Percentiles rank a stretch among this genome's conserved stretches.
Conservation (phyloP, 2,797 vertebrate species). For the Allobates femoralis region DNA sequence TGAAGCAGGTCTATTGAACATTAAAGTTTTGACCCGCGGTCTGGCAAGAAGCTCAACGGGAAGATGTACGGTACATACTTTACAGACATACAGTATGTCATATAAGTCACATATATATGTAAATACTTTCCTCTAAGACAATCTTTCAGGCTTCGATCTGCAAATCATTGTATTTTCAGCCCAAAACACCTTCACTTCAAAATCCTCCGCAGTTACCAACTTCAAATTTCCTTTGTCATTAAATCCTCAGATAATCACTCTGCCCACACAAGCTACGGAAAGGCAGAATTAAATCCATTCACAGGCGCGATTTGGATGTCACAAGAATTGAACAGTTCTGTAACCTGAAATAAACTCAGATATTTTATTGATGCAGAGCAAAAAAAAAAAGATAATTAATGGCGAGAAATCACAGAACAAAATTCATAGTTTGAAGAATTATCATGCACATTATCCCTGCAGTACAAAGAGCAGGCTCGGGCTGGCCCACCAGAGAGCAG, state of each 20-base stretch:
- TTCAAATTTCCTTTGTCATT: not conserved
- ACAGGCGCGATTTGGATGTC: not conserved
- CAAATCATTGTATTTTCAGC: not conserved
- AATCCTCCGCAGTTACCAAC: not conserved
- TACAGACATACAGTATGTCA: too few relatives aligned
- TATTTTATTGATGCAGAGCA: not conserved
- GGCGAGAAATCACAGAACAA: not conserved
- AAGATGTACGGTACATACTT: too few relatives aligned
- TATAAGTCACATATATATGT: too few relatives aligned
- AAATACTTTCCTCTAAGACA: too few relatives aligned
- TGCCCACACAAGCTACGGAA: not conserved
- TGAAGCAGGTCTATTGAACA: too few relatives aligned
- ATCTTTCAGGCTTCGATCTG: not conserved
- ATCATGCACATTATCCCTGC: not conserved
- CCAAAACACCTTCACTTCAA: not conserved
- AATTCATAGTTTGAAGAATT: not conserved
- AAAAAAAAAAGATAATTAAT: too few relatives aligned
- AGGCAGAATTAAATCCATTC: not conserved
- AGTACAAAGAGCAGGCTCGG: too few relatives aligned
- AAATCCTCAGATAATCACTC: not conserved
- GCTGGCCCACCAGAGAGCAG: too few relatives aligned
- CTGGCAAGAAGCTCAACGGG: too few relatives aligned
- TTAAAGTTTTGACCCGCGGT: too few relatives aligned
- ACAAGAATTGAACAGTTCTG: not conserved
- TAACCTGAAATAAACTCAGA: not conserved